Percentiles rank a stretch among this genome's conserved stretches.
These are phyloP conservation scores for Erannis defoliaria DNA, from an alignment of 2,888 invertebrate species.

Conservation along the genomic window DNA sequence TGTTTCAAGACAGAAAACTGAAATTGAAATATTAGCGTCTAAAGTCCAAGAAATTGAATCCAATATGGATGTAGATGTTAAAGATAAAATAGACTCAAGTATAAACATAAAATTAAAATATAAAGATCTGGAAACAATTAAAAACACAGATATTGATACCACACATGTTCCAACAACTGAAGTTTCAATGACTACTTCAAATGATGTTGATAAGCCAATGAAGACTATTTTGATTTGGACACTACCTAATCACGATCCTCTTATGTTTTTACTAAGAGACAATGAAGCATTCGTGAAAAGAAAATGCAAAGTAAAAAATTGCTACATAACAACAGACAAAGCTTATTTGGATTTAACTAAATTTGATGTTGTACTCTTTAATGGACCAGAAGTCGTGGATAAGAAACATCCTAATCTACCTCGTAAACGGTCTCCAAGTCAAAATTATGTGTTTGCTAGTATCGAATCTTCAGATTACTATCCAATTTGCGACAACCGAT, in stretches of 20 bases:
- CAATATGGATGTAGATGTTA: constrained; percentile 14
- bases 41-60: constrained; percentile 16
- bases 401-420: constrained; percentile 38
- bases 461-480: constrained; percentile 61
- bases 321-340: constrained; percentile 55
- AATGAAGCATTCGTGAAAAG: constrained; percentile 49
- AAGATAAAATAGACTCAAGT: constrained; percentile 13
- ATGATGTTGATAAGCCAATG: constrained; percentile 4
- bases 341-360: constrained; percentile 45
- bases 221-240: constrained; percentile 58
- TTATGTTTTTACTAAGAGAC: constrained; percentile 53
- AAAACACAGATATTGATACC: neutral
- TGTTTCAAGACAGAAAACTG: constrained; percentile 3
- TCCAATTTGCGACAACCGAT: constrained; percentile 51
- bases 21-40: neutral
- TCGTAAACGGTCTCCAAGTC: constrained; percentile 45
- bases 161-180: neutral
- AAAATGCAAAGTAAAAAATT: constrained; percentile 55
- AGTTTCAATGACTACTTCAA: neutral
- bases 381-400: constrained; percentile 53
- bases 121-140: neutral
- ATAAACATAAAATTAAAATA: neutral
- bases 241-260: constrained; percentile 47
- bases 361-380: constrained; percentile 59
- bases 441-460: constrained; percentile 58